Percentiles rank a stretch among this genome's conserved stretches.
These are phyloP conservation scores for Melanogrammus aeglefinus DNA, from an alignment of 2,797 vertebrate species.

Conservation along the genomic window DNA sequence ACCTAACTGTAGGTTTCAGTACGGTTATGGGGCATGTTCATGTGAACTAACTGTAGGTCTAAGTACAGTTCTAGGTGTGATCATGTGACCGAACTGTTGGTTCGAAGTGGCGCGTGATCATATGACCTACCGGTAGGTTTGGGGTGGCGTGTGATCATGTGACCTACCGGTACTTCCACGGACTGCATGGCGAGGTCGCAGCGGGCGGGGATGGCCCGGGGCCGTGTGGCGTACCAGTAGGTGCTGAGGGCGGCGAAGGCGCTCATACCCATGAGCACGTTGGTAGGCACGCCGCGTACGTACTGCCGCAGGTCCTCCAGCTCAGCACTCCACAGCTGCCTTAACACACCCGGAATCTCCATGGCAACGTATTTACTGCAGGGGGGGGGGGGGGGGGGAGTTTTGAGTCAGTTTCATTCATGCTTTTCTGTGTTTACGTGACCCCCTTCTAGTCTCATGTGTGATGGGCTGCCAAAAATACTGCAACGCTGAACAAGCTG, in stretches of 20 bases:
- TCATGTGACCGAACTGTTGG: not conserved
- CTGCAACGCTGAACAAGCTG: too few species aligned
- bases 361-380: conserved; percentile 44
- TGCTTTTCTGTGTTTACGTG: not conserved
- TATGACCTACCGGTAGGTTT: not conserved
- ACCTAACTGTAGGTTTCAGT: not conserved
- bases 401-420: not conserved
- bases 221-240: conserved; percentile 92
- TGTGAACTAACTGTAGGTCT: not conserved
- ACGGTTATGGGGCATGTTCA: not conserved
- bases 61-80: not conserved
- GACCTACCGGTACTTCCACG: conserved; percentile 81
- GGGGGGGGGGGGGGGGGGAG: conserved; percentile 12
- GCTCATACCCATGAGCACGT: conserved; percentile 90
- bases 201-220: conserved; percentile 85
- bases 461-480: not conserved
- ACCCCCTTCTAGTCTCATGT: not conserved
- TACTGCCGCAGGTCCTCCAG: conserved; percentile 89
- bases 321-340: conserved; percentile 88
- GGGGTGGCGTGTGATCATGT: not conserved
- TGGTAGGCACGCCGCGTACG: conserved; percentile 83
- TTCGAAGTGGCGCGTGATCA: not conserved
- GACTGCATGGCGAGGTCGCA: conserved; percentile 91
- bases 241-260: conserved; percentile 92
- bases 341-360: conserved; percentile 89